Evolutionary conservation across 2,888 invertebrate genomes (phyloP).

Genomic region (Polydrusus tereticollis): DNA sequence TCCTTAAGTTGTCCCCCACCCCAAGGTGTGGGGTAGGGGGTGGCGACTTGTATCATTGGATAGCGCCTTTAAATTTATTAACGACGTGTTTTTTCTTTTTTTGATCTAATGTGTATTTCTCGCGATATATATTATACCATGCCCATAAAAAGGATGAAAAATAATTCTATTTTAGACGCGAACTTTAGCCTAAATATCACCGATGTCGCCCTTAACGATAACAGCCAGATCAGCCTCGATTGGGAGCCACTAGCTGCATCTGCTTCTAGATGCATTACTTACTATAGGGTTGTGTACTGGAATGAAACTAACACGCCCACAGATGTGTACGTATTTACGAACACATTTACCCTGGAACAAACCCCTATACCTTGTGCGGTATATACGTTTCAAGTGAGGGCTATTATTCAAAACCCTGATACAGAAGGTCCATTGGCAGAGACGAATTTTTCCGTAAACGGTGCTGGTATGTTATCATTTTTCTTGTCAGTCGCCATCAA

Average conservation of each 20-base stretch:
- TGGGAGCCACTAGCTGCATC: not conserved
- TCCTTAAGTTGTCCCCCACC: no score
- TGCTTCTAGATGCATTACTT: slow-evolving; percentile 19
- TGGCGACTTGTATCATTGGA: no score
- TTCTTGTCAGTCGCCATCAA: no score
- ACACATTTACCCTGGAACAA: not conserved
- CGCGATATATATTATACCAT: no score
- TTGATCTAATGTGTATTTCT: no score
- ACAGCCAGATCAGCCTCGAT: not conserved
- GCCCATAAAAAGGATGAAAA: no score
- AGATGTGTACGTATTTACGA: slow-evolving; percentile 31
- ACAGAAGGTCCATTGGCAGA: slow-evolving; percentile 34
- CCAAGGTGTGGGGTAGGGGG: no score
- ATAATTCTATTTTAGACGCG: slow-evolving; percentile 9
- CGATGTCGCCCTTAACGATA: not conserved
- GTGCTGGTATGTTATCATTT: slow-evolving; percentile 8
- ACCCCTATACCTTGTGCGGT: slow-evolving; percentile 34
- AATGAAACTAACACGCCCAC: slow-evolving; percentile 30
- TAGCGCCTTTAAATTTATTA: no score
- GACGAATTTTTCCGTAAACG: not conserved
- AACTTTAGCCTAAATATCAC: not conserved
- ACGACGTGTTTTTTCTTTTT: no score
- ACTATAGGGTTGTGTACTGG: slow-evolving; percentile 42
- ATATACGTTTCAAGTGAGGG: slow-evolving; percentile 43
- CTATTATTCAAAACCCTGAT: slow-evolving; percentile 28